Evolutionary conservation across 2,888 invertebrate species (phyloP), one percentile per base, ranked within the genome.

Genomic region (Nomada fabriciana): DNA sequence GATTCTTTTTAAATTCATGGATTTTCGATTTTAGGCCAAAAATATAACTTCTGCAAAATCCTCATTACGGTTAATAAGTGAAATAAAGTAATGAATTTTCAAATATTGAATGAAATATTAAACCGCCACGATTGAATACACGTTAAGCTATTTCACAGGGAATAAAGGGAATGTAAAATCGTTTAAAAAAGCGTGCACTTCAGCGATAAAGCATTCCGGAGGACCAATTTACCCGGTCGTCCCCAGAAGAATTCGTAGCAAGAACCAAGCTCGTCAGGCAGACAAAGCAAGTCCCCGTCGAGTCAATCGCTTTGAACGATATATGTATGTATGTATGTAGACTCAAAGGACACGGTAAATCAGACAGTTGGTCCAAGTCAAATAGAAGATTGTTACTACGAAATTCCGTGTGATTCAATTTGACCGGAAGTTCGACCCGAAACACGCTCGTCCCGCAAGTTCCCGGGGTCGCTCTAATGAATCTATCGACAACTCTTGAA

Each of bases 321-420:
- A 71, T 78, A 60, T 36, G 36, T 36, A 36, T 13, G 47, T 47
- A 36, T 42, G 52, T 42, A 20, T 71, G 60, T 72, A 36, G 79
- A 74, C 79, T 47, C 47, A 64, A 72, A 70, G 80, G 82, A 75
- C 77, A 75, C 80, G 73, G 86, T 86, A 88, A 92, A 92, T 91
- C 91, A 90, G 88, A 84, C 88, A 68, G 83, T 85, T 50, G 89
- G 72, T 82, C 83, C 84, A 92, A 92, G 88, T 91, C 91, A 92
- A 93, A 93, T 86, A 91, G 88, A 90, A 91, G 89, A 89, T 90
- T 89, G 90, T 91, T 89, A 89, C 86, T 88, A 70, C 86, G 84
- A 87, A 83, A 88, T 89, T 90, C 70, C 82, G 63, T 63, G 85
- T 88, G 86, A 91, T 91, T 91, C 90, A 85, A 90, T 91, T 91